Evolutionary conservation across 1,140 invertebrate species (phyloP).

Genomic region (Drosophila leontia): DNA sequence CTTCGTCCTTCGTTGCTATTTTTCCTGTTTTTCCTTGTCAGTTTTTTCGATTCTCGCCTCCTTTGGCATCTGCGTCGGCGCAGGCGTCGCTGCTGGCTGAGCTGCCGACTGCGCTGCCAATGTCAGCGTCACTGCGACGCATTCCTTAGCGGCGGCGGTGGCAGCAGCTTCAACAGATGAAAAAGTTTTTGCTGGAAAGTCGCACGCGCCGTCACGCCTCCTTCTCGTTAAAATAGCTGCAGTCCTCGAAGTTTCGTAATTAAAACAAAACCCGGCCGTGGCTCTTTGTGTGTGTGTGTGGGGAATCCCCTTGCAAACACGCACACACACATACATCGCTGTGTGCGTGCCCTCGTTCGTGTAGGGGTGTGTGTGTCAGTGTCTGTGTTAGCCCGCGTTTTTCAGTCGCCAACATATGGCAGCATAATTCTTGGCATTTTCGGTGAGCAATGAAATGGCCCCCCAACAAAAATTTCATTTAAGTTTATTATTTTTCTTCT

Average conservation of each 20-base stretch:
- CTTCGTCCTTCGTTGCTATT: conserved; percentile 15
- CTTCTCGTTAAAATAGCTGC: conserved; percentile 44
- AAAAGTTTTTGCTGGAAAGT: conserved; percentile 69
- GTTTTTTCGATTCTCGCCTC: conserved; percentile 8
- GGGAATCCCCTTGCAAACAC: conserved; percentile 30
- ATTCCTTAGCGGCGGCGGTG: conserved; percentile 41
- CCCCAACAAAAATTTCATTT: conserved; percentile 11
- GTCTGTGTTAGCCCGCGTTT: conserved; percentile 66
- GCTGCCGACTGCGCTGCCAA: conserved; percentile 23
- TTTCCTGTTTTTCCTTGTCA: conserved; percentile 45
- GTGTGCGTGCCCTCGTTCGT: conserved; percentile 4
- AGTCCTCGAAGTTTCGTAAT: conserved; percentile 52
- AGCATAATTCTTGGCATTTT: conserved; percentile 63
- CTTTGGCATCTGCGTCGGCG: conserved; percentile 41
- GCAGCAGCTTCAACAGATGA: conserved; percentile 73
- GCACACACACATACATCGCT: not conserved
- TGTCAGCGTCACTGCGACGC: conserved; percentile 30
- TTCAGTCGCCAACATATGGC: conserved; percentile 68
- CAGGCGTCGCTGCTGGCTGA: conserved; percentile 32
- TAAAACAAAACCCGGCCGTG: conserved; percentile 35
- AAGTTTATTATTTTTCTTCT: not conserved
- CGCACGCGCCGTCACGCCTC: conserved; percentile 58
- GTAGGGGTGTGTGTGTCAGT: conserved; percentile 16
- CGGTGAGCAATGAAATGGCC: conserved; percentile 43
- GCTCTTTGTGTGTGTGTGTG: conserved; percentile 6